Percentiles rank a stretch among this genome's conserved stretches.
Conservation (phyloP, 2,888 invertebrate genomes). For the Melitaea athalia region DNA sequence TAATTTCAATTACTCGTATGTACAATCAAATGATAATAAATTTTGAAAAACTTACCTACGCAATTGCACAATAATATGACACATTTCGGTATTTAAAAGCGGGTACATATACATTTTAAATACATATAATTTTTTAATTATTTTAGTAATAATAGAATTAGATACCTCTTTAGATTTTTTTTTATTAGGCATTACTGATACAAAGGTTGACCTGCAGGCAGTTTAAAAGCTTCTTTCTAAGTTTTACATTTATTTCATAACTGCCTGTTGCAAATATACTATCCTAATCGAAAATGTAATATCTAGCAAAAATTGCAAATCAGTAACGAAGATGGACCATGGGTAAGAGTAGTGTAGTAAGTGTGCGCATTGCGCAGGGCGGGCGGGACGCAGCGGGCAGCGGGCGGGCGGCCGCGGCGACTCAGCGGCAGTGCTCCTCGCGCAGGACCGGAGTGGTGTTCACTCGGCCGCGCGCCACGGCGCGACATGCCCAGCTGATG, state of each 20-base stretch:
- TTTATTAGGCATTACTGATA: too few species aligned
- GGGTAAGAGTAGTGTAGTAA: conserved; percentile 20
- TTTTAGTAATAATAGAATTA: too few species aligned
- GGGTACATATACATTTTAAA: too few species aligned
- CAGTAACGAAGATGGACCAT: conserved; percentile 1
- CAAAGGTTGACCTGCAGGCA: too few species aligned
- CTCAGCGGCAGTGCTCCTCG: conserved; percentile 80
- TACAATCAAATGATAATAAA: too few species aligned
- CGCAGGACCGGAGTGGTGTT: conserved; percentile 86
- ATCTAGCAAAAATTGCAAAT: not conserved
- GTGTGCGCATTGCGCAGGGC: conserved; percentile 56
- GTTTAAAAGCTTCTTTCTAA: not conserved
- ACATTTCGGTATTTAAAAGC: too few species aligned
- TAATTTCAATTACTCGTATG: too few species aligned
- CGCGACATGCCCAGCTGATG: conserved; percentile 86
- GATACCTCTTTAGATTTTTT: too few species aligned
- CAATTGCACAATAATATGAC: too few species aligned
- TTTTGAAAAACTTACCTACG: too few species aligned
- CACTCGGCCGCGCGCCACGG: conserved; percentile 84
- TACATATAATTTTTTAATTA: too few species aligned
- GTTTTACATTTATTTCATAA: not conserved
- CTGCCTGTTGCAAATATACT: not conserved
- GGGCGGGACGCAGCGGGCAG: conserved; percentile 65
- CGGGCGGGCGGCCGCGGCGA: conserved; percentile 59
- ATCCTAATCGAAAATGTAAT: not conserved